A percentile compares a stretch with the other conserved stretches of the same genome.
Conservation (phyloP, 2,797 vertebrate species). For the Bovichtus variegatus region DNA sequence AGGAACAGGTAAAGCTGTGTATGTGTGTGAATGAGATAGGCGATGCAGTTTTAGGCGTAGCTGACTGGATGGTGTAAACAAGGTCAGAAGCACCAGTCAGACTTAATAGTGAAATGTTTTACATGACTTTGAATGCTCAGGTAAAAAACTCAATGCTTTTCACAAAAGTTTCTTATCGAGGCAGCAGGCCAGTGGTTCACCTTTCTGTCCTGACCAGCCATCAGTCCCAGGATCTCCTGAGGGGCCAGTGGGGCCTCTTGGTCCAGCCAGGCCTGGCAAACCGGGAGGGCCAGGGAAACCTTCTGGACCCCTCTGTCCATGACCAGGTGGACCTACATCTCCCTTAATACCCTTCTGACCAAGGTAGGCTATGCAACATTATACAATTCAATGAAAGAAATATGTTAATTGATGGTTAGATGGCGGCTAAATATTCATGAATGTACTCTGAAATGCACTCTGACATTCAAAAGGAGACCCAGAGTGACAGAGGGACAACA, state of each 20-base stretch:
- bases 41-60: not conserved
- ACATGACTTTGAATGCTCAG: not conserved
- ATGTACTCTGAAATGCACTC: not conserved
- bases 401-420: not conserved
- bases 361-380: constrained; percentile 47
- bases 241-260: constrained; percentile 50
- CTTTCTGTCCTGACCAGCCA: constrained; percentile 68
- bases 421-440: constrained; percentile 4
- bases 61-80: not conserved
- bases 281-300: constrained; percentile 69
- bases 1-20: not conserved
- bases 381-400: constrained; percentile 4
- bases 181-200: constrained; percentile 38
- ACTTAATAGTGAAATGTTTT: not conserved
- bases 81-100: not conserved
- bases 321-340: constrained; percentile 59
- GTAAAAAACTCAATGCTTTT: not conserved
- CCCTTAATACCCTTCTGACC: constrained; percentile 70
- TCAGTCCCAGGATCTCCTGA: constrained; percentile 60
- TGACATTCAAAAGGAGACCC: not conserved
- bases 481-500: not conserved
- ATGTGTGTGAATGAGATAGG: not conserved
- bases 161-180: not conserved
- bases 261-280: constrained; percentile 49
- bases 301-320: constrained; percentile 53